Base-by-base conservation (phyloP, 2,888 invertebrate species). In the Onchidella celtica region DNA sequence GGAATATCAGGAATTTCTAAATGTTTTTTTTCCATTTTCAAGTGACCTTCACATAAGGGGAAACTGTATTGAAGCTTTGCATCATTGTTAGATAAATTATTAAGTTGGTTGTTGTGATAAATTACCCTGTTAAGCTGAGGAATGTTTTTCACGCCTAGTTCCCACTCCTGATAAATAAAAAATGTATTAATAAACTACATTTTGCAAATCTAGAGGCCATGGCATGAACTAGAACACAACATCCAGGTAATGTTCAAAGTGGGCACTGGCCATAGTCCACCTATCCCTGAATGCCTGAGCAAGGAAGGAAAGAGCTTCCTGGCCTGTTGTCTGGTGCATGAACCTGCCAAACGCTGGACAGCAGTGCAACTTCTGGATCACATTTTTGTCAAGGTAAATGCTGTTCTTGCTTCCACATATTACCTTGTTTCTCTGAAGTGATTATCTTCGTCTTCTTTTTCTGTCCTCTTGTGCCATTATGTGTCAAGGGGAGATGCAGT, bases 161-260 rank as follows among this genome's bases (percentile, higher is more conserved):
- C n/a, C n/a, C n/a, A n/a, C n/a, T n/a, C n/a, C n/a, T n/a, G n/a
- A n/a, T n/a, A n/a, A n/a, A n/a, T n/a, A n/a, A n/a, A n/a, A n/a
- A n/a, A n/a, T n/a, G n/a, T n/a, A n/a, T n/a, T n/a, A n/a, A n/a
- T n/a, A n/a, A n/a, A n/a, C n/a, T n/a, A n/a, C n/a, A n/a, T n/a
- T n/a, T n/a, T n/a, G n/a, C n/a, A n/a, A n/a, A n/a, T n/a, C n/a
- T 94, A 97, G 96, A 95, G 97, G 65, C 98, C 98, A 0, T 98
- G 98, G 97, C 95, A 96, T 73, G 97, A 98, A 90, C 96, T 96
- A 92, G 97, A 97, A 94, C 97, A 97, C 87, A 97, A 97, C 94
- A 97, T 97, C 94, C 97, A 98, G 95, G 98, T 98, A 87, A 97
- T 98, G 97, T 98, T 97, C 89, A 96, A 97, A 95, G 98, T 98